Conservation (phyloP, 2,888 invertebrate species). For the Frankliniella intonsa region DNA sequence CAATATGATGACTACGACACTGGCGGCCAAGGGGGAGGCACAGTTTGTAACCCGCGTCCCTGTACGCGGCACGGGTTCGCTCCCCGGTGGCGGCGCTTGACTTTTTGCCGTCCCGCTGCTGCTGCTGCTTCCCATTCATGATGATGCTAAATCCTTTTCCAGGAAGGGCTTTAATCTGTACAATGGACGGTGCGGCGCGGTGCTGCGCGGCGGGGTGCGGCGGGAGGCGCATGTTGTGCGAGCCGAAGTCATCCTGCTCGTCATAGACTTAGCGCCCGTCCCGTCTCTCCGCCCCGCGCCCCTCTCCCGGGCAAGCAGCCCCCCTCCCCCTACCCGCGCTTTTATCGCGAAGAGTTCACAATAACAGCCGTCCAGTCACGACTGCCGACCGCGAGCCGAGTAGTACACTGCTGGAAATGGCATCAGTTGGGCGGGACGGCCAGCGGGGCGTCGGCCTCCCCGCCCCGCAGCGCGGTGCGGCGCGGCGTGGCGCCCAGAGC, state of each 20-base stretch:
- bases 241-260: not conserved
- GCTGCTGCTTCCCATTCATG: no score
- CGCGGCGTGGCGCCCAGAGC: no score
- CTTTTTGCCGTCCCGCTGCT: no score
- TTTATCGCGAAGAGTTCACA: constrained; percentile 13
- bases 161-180: not conserved
- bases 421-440: not conserved
- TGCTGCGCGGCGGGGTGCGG: not conserved
- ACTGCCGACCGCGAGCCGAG: not conserved
- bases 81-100: no score
- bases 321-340: not conserved
- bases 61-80: no score
- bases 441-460: no score
- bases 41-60: no score
- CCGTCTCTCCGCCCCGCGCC: not conserved
- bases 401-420: constrained; percentile 5
- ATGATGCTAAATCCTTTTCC: not conserved
- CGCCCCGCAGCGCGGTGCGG: no score
- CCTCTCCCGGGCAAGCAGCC: not conserved
- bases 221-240: not conserved
- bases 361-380: constrained; percentile 10
- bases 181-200: not conserved
- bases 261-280: not conserved
- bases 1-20: no score
- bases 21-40: no score